phyloP scores from a whole-genome alignment of 2,113 vertebrate species.

The Gopherus evgoodei region DNA sequence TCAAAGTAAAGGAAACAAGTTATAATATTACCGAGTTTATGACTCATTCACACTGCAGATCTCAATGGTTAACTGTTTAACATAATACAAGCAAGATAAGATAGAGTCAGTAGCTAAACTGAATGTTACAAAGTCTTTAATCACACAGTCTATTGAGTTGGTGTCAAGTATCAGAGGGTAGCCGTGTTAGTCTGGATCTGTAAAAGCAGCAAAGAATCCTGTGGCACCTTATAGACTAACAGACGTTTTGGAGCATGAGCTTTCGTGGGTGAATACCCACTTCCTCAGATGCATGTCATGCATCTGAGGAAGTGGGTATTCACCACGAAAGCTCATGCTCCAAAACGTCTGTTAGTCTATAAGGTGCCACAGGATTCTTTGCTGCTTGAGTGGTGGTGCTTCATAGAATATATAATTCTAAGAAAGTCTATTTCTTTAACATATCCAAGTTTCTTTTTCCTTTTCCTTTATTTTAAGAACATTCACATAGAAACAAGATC shows the following conservation, averaged over 20 bases:
- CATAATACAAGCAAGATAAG: background rate
- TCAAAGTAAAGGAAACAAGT: background rate
- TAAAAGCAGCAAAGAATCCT: too few species aligned
- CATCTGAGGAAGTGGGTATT: too few species aligned
- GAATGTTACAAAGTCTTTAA: background rate
- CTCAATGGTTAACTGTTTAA: background rate
- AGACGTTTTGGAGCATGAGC: too few species aligned
- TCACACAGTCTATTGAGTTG: background rate
- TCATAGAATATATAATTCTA: background rate
- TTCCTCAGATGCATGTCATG: too few species aligned
- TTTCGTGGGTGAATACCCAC: too few species aligned
- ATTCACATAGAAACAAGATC: background rate
- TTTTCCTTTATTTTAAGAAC: background rate
- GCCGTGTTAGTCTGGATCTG: too few species aligned
- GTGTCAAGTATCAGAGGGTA: too few species aligned
- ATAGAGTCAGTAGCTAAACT: background rate
- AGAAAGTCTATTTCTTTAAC: background rate
- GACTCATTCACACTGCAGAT: background rate
- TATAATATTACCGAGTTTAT: background rate
- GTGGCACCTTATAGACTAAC: too few species aligned
- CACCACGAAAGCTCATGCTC: too few species aligned
- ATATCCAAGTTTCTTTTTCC: background rate
- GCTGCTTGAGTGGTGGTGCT: too few species aligned
- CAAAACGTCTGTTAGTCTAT: too few species aligned
- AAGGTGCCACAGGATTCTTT: too few species aligned